Percentiles rank a stretch among this genome's conserved stretches.
Evolutionary conservation across 2,797 vertebrate genomes (phyloP).

Genomic region (Tiaroga cobitis): DNA sequence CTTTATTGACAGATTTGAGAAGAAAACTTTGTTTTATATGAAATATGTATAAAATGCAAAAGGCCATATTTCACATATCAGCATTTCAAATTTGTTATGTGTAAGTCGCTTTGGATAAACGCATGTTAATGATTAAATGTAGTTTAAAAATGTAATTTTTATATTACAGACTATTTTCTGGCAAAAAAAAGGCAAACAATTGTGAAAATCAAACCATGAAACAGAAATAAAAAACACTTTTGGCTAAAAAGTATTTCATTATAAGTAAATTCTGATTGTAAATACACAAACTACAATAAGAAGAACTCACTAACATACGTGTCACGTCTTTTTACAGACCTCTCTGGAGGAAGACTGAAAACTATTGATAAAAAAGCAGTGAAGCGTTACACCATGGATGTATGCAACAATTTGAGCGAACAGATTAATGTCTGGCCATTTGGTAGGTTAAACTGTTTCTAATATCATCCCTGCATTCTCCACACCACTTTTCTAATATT

Average conservation of each 20-base stretch:
- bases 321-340: not conserved
- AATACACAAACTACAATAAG: not conserved
- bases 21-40: too few relatives aligned
- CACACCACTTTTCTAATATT: not conserved
- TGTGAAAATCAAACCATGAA: not conserved
- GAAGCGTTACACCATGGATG: not conserved
- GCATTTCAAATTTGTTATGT: too few relatives aligned
- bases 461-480: not conserved
- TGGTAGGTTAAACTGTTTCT: slow-evolving; percentile 10
- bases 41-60: too few relatives aligned
- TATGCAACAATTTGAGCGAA: not conserved
- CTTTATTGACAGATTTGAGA: too few relatives aligned
- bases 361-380: not conserved
- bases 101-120: too few relatives aligned
- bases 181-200: too few relatives aligned
- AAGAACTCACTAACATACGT: not conserved
- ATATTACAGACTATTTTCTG: too few relatives aligned
- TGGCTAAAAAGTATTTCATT: too few relatives aligned
- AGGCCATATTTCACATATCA: too few relatives aligned
- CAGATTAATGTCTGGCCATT: not conserved
- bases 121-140: too few relatives aligned
- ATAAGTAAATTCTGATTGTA: not conserved
- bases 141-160: too few relatives aligned
- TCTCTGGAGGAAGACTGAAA: not conserved
- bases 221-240: not conserved